Evolutionary conservation across 2,888 invertebrate species (phyloP).

Genomic region (Miltochrista miniata): DNA sequence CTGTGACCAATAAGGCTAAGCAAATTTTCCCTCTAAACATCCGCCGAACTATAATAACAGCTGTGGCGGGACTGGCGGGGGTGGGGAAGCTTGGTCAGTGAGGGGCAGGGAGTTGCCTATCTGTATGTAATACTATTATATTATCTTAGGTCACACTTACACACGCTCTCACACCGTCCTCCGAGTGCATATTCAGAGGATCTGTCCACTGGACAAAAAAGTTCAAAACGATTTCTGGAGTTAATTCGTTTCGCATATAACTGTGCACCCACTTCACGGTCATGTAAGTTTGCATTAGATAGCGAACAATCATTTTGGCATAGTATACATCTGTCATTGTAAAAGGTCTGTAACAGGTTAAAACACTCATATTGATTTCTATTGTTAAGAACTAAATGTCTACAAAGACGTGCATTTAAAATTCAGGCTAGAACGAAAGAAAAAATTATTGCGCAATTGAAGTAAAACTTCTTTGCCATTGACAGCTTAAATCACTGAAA

Average conservation of each 20-base stretch:
- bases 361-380: neutral
- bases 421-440: no score
- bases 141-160: slow-evolving; percentile 35
- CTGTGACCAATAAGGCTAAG: no score
- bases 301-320: slow-evolving; percentile 52
- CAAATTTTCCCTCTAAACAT: no score
- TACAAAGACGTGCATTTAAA: no score
- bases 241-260: slow-evolving; percentile 35
- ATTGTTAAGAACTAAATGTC: neutral
- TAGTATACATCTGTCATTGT: slow-evolving; percentile 64
- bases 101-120: no score
- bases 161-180: slow-evolving; percentile 45
- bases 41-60: no score
- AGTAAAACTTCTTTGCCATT: no score
- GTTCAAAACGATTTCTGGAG: slow-evolving; percentile 55
- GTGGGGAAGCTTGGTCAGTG: no score
- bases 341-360: slow-evolving; percentile 44
- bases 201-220: slow-evolving; percentile 68
- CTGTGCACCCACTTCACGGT: slow-evolving; percentile 57
- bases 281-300: slow-evolving; percentile 55
- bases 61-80: no score
- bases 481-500: no score
- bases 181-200: slow-evolving; percentile 46
- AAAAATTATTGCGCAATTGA: no score
- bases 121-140: neutral